Conservation (phyloP, 2,888 invertebrate genomes). For the Auanema sp. region DNA sequence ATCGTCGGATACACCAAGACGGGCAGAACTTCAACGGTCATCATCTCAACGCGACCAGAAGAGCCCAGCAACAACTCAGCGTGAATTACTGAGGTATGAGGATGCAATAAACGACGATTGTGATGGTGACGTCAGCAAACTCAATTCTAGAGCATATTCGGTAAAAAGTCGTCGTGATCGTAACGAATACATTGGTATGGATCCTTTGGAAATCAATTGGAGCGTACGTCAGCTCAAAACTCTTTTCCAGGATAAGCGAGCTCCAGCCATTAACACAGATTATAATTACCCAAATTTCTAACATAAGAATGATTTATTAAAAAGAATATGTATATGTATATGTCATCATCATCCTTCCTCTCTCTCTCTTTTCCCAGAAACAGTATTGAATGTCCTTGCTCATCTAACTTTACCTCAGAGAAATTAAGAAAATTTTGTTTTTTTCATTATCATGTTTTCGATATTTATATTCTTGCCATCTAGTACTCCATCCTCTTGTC, state of each 20-base stretch:
- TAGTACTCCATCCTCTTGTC: too few species aligned
- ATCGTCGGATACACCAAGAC: neutral
- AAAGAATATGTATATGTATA: neutral
- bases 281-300: constrained; percentile 24
- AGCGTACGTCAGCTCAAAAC: constrained; percentile 55
- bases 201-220: constrained; percentile 59
- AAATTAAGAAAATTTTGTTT: neutral
- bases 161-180: constrained; percentile 26
- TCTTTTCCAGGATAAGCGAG: constrained; percentile 52
- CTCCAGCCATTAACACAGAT: constrained; percentile 55
- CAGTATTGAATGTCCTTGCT: too few species aligned
- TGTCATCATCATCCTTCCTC: neutral
- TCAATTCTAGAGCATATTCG: constrained; percentile 17
- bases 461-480: too few species aligned
- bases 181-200: constrained; percentile 41
- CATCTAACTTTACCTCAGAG: too few species aligned
- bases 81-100: constrained; percentile 10
- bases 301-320: neutral
- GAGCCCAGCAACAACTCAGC: neutral
- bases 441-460: neutral
- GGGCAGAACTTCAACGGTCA: constrained; percentile 30
- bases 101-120: neutral
- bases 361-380: neutral
- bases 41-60: constrained; percentile 30
- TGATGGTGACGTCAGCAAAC: constrained; percentile 4